Evolutionary conservation across 1,140 invertebrate species (phyloP), one percentile per base, ranked within the genome.

Genomic region (Drosophila trapezifrons): DNA sequence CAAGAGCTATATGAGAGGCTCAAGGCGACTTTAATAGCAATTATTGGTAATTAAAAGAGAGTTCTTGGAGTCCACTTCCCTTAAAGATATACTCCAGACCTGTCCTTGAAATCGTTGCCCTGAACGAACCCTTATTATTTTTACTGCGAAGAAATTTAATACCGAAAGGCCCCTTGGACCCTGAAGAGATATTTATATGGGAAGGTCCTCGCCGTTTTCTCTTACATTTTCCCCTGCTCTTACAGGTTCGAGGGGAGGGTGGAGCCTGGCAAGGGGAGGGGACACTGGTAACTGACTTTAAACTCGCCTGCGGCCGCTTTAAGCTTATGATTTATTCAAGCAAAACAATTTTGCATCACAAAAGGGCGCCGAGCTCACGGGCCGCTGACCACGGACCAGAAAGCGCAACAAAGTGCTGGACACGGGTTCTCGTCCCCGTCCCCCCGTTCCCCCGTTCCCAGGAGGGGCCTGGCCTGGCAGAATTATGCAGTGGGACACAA

Each of bases 331-430:
- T 82, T 86, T 76, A 86, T 86, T 86, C 83, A 87, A 72, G 83
- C 82, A 87, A 85, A 85, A 72, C 82, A 86, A 78, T 76, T 85
- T 85, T 85, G 75, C 75, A 86, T 81, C 47, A 86, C 83, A 81
- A 85, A 85, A 78, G 63, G 81, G 67, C 79, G 62, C 60, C 65
- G 40, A 32, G 63, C 73, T 66, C 77, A 84, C 65, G 81, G 77
- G 58, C 77, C 73, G 77, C 56, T 85, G 80, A 70, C 81, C 81
- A 84, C 67, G 74, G 69, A 71, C 60, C 80, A 79, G 71, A 80
- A 80, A 69, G 67, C 78, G 77, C 62, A 79, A 70, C 76, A 78
- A 73, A 78, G 57, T 65, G 59, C 60, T 79, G 59, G 58, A 58
- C 64, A 69, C 32, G 66, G 67, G 35, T 27, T 13, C 6, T 0